These are phyloP conservation scores for Pyrgus malvae DNA, from an alignment of 2,888 invertebrate species.

Conservation along the genomic window DNA sequence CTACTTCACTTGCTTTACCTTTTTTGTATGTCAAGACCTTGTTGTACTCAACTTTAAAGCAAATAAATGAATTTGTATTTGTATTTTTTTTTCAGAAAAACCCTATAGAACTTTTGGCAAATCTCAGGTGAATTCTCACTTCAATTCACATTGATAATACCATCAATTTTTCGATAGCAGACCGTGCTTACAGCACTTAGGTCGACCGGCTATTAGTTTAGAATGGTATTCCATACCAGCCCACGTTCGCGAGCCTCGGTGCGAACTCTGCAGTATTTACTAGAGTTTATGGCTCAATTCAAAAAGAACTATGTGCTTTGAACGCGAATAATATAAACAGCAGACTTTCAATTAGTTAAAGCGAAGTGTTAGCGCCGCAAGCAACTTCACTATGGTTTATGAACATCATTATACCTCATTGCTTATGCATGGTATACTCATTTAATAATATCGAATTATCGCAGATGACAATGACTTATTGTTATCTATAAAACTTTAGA, in stretches of 20 bases:
- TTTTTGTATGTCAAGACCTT: too few relatives aligned
- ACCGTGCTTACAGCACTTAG: too few relatives aligned
- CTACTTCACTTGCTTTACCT: too few relatives aligned
- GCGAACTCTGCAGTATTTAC: constrained; percentile 40
- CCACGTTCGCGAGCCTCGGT: constrained; percentile 41
- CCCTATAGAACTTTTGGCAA: too few relatives aligned
- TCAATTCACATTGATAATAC: too few relatives aligned
- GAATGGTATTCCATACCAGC: constrained; percentile 40
- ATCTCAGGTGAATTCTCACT: too few relatives aligned
- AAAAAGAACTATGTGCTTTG: constrained; percentile 62
- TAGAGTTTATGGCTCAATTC: constrained; percentile 65
- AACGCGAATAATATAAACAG: constrained; percentile 67
- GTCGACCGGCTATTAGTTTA: constrained; percentile 34
- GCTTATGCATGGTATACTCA: constrained; percentile 22
- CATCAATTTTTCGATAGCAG: too few relatives aligned
- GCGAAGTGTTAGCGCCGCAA: constrained; percentile 50
- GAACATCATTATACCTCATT: constrained; percentile 30
- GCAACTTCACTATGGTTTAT: constrained; percentile 32
- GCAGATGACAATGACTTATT: constrained; percentile 2
- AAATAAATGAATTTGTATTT: too few relatives aligned
- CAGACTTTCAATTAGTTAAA: constrained; percentile 70
- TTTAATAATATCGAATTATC: constrained; percentile 20
- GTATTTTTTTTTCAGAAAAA: too few relatives aligned
- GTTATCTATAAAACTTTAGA: too few relatives aligned
- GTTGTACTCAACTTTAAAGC: too few relatives aligned